Percentiles rank a stretch among this genome's conserved stretches.
phyloP scores from a whole-genome alignment of 2,888 invertebrate species.

The Rhogogaster chlorosoma region DNA sequence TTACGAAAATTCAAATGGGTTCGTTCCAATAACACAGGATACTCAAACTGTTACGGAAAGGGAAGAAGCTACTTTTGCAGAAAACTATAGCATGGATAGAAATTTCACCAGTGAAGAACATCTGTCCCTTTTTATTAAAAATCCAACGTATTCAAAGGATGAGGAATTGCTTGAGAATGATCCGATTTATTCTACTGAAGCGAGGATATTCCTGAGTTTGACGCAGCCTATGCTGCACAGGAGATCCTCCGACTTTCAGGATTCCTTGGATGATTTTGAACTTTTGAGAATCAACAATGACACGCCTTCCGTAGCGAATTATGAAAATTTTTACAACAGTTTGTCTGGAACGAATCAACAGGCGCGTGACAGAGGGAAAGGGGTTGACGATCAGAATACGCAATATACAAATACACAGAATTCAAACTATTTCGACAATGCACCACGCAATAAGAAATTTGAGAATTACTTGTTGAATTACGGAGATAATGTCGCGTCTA shows the following conservation, averaged over 20 bases:
- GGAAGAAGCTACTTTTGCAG: background rate
- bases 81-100: constrained; percentile 9
- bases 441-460: constrained; percentile 61
- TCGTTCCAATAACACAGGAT: constrained; percentile 67
- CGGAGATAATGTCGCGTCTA: constrained; percentile 52
- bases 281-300: constrained; percentile 72
- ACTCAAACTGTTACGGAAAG: background rate
- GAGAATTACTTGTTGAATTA: constrained; percentile 64
- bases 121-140: constrained; percentile 22
- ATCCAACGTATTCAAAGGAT: background rate
- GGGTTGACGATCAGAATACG: background rate
- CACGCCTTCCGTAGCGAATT: constrained; percentile 73
- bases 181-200: constrained; percentile 68
- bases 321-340: constrained; percentile 70
- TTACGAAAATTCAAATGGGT: constrained; percentile 73
- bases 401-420: background rate
- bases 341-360: constrained; percentile 16
- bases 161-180: constrained; percentile 61
- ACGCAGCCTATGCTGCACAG: constrained; percentile 64
- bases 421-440: constrained; percentile 49
- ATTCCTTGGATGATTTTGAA: constrained; percentile 70
- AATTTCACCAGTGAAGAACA: constrained; percentile 29
- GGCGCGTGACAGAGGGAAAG: background rate
- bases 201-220: constrained; percentile 67
- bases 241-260: constrained; percentile 68